Percentiles rank a stretch among this genome's conserved stretches.
phyloP scores from a whole-genome alignment of 2,888 invertebrate species.

The Polymixis flavicincta region DNA sequence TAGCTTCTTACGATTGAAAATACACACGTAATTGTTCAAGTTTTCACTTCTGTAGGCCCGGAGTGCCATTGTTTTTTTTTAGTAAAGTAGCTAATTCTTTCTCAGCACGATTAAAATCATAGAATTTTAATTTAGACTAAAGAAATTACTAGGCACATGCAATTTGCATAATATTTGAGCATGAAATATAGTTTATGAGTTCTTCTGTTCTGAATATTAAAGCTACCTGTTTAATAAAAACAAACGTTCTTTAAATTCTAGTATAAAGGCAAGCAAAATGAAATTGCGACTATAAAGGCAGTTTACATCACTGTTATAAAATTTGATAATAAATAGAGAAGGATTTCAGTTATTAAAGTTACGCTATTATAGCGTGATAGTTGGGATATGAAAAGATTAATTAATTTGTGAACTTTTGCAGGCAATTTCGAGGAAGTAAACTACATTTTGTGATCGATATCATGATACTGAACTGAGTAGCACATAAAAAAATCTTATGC shows the following conservation, averaged over 20 bases:
- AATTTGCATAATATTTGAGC: not conserved
- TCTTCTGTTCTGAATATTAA: not conserved
- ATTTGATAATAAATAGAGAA: constrained; percentile 2
- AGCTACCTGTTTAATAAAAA: not conserved
- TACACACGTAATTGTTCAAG: too few species aligned
- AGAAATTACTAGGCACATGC: not conserved
- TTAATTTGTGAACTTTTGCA: not conserved
- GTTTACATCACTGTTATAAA: constrained; percentile 17
- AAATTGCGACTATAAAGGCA: constrained; percentile 8
- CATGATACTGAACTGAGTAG: too few species aligned
- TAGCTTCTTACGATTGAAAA: too few species aligned
- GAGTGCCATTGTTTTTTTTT: too few species aligned
- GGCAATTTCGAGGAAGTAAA: not conserved
- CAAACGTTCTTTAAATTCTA: not conserved
- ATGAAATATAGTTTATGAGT: not conserved
- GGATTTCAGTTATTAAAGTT: constrained; percentile 3
- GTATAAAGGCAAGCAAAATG: not conserved
- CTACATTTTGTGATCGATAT: not conserved
- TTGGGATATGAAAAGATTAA: not conserved
- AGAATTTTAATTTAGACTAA: not conserved
- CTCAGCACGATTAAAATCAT: too few species aligned
- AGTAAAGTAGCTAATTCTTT: too few species aligned
- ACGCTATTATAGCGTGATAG: not conserved
- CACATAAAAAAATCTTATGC: too few species aligned
- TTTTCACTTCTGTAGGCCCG: too few species aligned